phyloP scores from a whole-genome alignment of 2,888 invertebrate genomes.

The Drosophila quasianomalipes region DNA sequence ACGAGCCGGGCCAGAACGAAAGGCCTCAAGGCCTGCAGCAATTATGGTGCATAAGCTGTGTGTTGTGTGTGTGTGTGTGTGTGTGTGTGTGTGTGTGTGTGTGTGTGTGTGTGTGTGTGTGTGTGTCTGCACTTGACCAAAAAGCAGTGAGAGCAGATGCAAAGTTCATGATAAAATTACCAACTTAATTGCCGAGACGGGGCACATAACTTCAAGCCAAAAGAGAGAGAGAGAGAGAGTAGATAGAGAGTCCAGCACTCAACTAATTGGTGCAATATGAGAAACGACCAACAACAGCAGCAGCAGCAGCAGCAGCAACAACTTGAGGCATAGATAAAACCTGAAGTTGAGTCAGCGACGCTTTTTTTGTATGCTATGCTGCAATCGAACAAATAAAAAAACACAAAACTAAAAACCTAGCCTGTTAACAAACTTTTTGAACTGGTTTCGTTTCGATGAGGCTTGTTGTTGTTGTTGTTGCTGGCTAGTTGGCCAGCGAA shows the following conservation, averaged over 20 bases:
- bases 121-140: slow-evolving; percentile 61
- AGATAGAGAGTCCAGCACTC: slow-evolving; percentile 23
- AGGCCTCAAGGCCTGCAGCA: slow-evolving; percentile 42
- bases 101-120: not conserved
- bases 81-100: not conserved
- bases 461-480: slow-evolving; percentile 16
- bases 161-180: slow-evolving; percentile 80
- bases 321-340: slow-evolving; percentile 17
- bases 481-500: slow-evolving; percentile 64
- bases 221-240: slow-evolving; percentile 4
- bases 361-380: slow-evolving; percentile 49
- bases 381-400: slow-evolving; percentile 60
- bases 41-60: slow-evolving; percentile 59
- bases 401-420: slow-evolving; percentile 17
- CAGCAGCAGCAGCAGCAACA: slow-evolving; percentile 18
- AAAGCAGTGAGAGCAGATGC: slow-evolving; percentile 48
- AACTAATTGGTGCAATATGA: slow-evolving; percentile 61
- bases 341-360: slow-evolving; percentile 52
- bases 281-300: slow-evolving; percentile 34
- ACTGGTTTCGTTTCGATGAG: slow-evolving; percentile 66
- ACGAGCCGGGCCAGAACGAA: slow-evolving; percentile 3
- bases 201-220: slow-evolving; percentile 60
- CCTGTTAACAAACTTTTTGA: slow-evolving; percentile 69
- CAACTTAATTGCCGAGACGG: slow-evolving; percentile 71
- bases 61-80: not conserved